These are phyloP conservation scores for Oreotragus oreotragus DNA, from an alignment of 2,113 vertebrate species.

Conservation along the genomic window DNA sequence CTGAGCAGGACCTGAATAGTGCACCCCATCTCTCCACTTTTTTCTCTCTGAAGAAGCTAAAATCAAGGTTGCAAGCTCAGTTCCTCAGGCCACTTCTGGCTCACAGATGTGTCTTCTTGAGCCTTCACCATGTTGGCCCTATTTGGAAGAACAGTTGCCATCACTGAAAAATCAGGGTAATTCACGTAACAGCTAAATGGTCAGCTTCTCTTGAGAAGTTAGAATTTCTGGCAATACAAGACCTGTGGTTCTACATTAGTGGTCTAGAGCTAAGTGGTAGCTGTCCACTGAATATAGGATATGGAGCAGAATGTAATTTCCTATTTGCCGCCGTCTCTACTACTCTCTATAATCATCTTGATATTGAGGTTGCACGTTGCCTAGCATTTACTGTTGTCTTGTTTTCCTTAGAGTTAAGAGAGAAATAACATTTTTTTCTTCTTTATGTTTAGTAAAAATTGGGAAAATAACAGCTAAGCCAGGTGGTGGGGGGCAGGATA, in stretches of 20 bases:
- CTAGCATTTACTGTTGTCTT: not conserved
- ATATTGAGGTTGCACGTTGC: not conserved
- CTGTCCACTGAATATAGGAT: not conserved
- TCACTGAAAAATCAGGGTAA: not conserved
- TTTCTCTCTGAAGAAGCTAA: not conserved
- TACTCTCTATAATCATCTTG: not conserved
- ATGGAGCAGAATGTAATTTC: not conserved
- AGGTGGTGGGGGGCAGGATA: fast-evolving
- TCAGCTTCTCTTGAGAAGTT: not conserved
- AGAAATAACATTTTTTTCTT: not conserved
- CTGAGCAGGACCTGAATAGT: not conserved
- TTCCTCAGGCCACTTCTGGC: not conserved
- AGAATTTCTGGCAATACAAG: not conserved
- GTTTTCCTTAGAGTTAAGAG: not conserved
- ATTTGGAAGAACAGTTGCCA: not conserved
- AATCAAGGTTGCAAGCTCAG: not conserved
- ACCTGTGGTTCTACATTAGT: not conserved
- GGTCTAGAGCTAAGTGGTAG: not conserved
- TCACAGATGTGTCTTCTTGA: not conserved
- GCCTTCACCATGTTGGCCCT: not conserved
- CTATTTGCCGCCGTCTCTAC: not conserved
- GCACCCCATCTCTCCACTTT: not conserved
- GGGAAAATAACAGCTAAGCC: not conserved
- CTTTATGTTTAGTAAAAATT: not conserved
- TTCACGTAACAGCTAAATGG: not conserved